A percentile compares a stretch with the other conserved stretches of the same genome.
These are phyloP conservation scores for Globodera ellingtonae DNA, from an alignment of 1,140 invertebrate species.

Conservation along the genomic window DNA sequence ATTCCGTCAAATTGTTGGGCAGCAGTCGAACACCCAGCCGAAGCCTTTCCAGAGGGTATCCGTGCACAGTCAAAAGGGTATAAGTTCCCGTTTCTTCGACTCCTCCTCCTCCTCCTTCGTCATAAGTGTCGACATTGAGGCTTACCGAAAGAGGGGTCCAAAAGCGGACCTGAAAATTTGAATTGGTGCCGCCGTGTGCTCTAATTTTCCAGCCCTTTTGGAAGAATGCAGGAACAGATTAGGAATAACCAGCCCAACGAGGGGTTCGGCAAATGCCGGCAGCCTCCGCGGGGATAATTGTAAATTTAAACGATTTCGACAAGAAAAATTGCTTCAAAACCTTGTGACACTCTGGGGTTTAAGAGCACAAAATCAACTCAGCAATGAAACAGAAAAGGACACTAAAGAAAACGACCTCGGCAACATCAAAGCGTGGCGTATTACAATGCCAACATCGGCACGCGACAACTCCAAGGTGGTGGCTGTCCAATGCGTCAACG, in stretches of 20 bases:
- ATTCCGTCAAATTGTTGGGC: slow-evolving; percentile 43
- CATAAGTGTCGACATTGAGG: neutral
- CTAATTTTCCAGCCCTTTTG: neutral
- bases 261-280: too few species aligned
- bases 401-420: slow-evolving; percentile 9
- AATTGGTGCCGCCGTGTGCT: neutral
- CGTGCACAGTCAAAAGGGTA: slow-evolving; percentile 39
- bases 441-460: slow-evolving; percentile 35
- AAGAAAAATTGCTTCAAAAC: neutral
- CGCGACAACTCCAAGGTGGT: slow-evolving; percentile 28
- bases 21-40: slow-evolving; percentile 35
- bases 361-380: neutral
- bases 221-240: neutral
- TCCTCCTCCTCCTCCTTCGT: neutral
- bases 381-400: neutral
- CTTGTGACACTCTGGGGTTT: neutral
- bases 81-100: slow-evolving; percentile 16
- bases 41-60: slow-evolving; percentile 46
- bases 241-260: neutral
- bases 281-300: neutral
- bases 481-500: slow-evolving; percentile 7
- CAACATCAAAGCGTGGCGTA: slow-evolving; percentile 27
- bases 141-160: slow-evolving; percentile 34
- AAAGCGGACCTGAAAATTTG: slow-evolving; percentile 30
- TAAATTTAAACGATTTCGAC: neutral